These are phyloP conservation scores for Rhegmatorhina hoffmannsi DNA, from an alignment of 2,113 vertebrate genomes.

Conservation along the genomic window DNA sequence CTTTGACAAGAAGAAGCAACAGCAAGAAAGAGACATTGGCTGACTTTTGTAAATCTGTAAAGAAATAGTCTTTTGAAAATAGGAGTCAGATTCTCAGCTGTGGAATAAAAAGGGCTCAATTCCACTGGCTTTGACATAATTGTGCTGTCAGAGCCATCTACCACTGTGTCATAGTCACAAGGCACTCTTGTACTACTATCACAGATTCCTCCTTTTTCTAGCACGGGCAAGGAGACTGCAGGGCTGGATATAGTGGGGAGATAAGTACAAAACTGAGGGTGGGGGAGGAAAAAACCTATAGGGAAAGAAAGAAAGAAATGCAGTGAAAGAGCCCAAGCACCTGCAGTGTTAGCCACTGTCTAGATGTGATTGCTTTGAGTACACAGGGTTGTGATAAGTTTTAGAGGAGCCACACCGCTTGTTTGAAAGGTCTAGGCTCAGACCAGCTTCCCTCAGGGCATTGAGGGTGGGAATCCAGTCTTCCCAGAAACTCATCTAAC, in stretches of 20 bases:
- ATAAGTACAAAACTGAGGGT: background rate
- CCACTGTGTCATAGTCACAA: background rate
- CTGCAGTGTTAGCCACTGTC: background rate
- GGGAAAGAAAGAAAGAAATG: background rate
- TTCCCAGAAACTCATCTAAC: background rate
- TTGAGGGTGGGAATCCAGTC: background rate
- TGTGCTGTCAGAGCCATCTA: slow-evolving; percentile 12
- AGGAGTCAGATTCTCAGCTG: slow-evolving; percentile 26
- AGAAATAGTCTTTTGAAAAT: slow-evolving; percentile 36
- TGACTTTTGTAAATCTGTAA: slow-evolving; percentile 32
- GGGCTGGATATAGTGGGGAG: background rate
- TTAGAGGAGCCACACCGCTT: background rate
- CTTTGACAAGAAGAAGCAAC: slow-evolving; percentile 40
- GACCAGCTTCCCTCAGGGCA: background rate
- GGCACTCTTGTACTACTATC: background rate
- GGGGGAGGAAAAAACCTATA: background rate
- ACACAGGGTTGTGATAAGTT: background rate
- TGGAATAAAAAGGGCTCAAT: slow-evolving; percentile 20
- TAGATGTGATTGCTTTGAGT: background rate
- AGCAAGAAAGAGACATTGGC: slow-evolving; percentile 26
- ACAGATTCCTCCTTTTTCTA: background rate
- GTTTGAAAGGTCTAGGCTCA: background rate
- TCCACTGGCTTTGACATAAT: slow-evolving; percentile 8
- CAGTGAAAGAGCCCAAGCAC: background rate
- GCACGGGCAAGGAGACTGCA: background rate